phyloP scores from a whole-genome alignment of 2,113 vertebrate species.

The Eudorcas thomsonii region DNA sequence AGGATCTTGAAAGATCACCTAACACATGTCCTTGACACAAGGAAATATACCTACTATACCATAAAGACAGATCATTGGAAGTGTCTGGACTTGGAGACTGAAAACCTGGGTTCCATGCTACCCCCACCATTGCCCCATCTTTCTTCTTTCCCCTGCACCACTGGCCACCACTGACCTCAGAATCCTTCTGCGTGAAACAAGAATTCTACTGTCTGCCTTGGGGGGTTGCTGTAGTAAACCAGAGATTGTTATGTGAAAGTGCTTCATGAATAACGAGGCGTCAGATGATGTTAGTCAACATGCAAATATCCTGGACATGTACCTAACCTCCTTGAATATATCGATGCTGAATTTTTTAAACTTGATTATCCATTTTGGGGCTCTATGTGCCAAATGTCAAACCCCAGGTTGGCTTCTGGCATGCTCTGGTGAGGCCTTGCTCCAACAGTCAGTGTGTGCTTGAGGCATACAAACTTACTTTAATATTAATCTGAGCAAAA shows the following conservation, averaged over 20 bases:
- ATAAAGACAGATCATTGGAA: neutral
- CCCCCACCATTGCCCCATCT: accelerated
- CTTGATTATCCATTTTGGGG: neutral
- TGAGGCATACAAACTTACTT: constrained; percentile 31
- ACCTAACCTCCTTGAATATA: neutral
- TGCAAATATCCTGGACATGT: neutral
- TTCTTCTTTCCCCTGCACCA: neutral
- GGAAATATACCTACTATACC: neutral
- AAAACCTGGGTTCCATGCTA: neutral
- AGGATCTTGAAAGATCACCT: neutral
- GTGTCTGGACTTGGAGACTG: neutral
- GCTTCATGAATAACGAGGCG: neutral
- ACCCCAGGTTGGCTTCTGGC: neutral
- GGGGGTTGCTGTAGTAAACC: neutral
- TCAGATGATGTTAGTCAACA: neutral
- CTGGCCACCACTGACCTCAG: neutral
- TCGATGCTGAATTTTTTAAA: neutral
- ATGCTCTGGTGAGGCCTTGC: neutral
- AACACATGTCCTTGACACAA: neutral
- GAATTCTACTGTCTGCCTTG: neutral
- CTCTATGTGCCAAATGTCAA: neutral
- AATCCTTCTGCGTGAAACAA: neutral
- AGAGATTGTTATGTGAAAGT: neutral
- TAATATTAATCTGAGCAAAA: constrained; percentile 36
- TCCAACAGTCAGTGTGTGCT: neutral